These are phyloP conservation scores for Amphipoea lucens DNA, from an alignment of 2,888 invertebrate species.

Conservation along the genomic window DNA sequence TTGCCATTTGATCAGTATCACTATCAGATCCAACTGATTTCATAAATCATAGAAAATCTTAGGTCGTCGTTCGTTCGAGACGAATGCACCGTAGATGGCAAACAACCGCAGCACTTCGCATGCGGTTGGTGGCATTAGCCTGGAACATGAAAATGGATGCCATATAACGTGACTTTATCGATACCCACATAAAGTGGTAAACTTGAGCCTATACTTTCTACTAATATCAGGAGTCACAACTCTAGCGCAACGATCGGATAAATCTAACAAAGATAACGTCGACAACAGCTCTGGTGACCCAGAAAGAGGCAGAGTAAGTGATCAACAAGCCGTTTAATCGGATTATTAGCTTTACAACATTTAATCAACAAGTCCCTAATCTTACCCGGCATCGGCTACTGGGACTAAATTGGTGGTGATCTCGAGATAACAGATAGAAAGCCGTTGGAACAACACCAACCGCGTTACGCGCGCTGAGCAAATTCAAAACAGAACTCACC, in stretches of 20 bases:
- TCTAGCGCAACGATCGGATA: conserved; percentile 57
- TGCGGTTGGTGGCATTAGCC: conserved; percentile 79
- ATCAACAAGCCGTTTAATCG: conserved; percentile 77
- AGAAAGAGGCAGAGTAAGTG: conserved; percentile 72
- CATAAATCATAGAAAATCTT: conserved; percentile 72
- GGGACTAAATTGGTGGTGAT: conserved; percentile 82
- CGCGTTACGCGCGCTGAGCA: conserved; percentile 86
- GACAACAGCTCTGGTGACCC: conserved; percentile 69
- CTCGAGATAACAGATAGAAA: conserved; percentile 87
- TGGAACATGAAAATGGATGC: conserved; percentile 75
- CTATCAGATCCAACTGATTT: conserved; percentile 45
- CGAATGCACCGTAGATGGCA: conserved; percentile 79
- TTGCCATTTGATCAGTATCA: neutral
- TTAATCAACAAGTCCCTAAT: conserved; percentile 80
- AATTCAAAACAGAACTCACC: conserved; percentile 77
- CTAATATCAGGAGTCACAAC: conserved; percentile 60
- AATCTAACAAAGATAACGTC: conserved; percentile 64
- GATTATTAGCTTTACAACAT: conserved; percentile 80
- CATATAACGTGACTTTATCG: conserved; percentile 75
- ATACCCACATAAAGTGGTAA: conserved; percentile 65
- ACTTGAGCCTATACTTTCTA: conserved; percentile 57
- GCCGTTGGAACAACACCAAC: conserved; percentile 83
- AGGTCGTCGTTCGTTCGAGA: conserved; percentile 80
- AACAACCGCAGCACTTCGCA: conserved; percentile 79
- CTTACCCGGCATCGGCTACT: conserved; percentile 79